Base-by-base conservation (phyloP, 1,140 invertebrate genomes). In the Meloidogyne chitwoodi region DNA sequence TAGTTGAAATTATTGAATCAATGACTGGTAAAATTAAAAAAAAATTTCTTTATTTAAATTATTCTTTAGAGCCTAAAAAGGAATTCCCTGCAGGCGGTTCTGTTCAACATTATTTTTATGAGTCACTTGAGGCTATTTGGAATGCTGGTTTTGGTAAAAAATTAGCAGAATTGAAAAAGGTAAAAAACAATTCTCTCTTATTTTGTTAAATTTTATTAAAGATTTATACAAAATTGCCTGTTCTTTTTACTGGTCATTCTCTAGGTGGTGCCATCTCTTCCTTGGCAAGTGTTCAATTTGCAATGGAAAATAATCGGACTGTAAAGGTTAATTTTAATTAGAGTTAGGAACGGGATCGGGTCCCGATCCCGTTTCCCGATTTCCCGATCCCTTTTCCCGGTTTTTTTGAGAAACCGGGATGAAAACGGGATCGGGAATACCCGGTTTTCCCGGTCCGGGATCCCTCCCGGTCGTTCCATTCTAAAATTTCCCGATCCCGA, bases 221-320 rank as follows among this genome's bases (percentile, higher is more conserved):
- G 78, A 22, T 44, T 26, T 61, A 78, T 41, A 80, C 81, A 2
- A 71, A 84, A 27, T 19, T 41, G 6, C 38, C 8, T 14, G 2
- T 83, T 24, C 66, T 83, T 1, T 83, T 83, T 34, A 83, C 82
- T 19, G 81, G 81, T 16, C 81, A 83, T 75, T 76, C 71, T n/a
- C 63, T 83, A 27, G 81, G 81, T 62, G 81, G 76, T 6, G 81
- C 81, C 6, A 41, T 83, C 6, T 77, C 69, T 63, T 83, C 81
- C 0, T 62, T 83, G 29, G 82, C 81, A 8, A 83, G 78, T 80
- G 66, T 81, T n/a, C 44, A 81, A 26, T 82, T 83, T 65, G 82
- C 78, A 8, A 84, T 65, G 62, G 74, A 82, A 66, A 76, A 82
- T 29, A 31, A 56, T 31, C 24, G 56, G 19, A 64, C 56, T 10